Percentiles rank a stretch among this genome's conserved stretches.
Conservation (phyloP, 2,113 vertebrate genomes). For the Sapajus apella region DNA sequence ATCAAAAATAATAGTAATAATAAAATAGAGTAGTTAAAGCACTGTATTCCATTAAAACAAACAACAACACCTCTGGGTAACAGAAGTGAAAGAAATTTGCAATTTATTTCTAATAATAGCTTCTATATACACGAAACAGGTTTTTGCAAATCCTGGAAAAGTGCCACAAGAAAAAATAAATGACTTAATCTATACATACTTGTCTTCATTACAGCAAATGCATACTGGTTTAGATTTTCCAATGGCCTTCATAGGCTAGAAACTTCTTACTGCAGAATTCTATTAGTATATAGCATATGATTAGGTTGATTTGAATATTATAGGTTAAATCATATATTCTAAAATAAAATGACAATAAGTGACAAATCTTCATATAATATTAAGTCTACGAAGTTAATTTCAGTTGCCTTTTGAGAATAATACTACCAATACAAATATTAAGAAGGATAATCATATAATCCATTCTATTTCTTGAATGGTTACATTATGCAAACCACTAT, state of each 20-base stretch:
- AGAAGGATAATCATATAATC: not conserved
- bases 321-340: not conserved
- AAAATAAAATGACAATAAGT: slow-evolving; percentile 15
- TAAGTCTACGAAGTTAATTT: not conserved
- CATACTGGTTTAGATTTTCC: not conserved
- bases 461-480: not conserved
- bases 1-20: too few relatives aligned
- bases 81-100: not conserved
- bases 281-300: not conserved
- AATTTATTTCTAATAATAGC: slow-evolving; percentile 7
- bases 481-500: not conserved
- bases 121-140: not conserved
- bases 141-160: not conserved
- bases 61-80: not conserved
- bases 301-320: not conserved
- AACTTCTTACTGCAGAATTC: not conserved
- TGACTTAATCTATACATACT: not conserved
- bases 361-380: not conserved
- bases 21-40: too few relatives aligned
- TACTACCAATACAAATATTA: not conserved
- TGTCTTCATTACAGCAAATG: not conserved
- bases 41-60: not conserved
- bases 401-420: not conserved
- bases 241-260: not conserved
- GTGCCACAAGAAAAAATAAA: not conserved